Evolutionary conservation across 1,140 invertebrate species (phyloP).

Genomic region (Drosophila kikkawai): DNA sequence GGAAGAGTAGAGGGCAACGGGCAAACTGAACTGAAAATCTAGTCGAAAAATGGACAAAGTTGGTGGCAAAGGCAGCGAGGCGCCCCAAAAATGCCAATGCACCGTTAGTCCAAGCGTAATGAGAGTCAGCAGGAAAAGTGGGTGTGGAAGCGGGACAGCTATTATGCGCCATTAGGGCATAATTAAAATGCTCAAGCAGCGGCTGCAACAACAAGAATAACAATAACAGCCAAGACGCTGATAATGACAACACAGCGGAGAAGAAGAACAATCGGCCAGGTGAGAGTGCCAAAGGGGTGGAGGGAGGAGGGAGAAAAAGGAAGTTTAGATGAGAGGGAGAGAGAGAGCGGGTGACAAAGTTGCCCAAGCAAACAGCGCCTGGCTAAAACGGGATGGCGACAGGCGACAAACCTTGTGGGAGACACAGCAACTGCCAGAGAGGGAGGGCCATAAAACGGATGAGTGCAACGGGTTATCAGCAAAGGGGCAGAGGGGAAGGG

Average conservation of each 20-base stretch:
- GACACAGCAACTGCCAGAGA: slow-evolving; percentile 1
- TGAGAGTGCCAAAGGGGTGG: not conserved
- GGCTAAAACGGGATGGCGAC: not conserved
- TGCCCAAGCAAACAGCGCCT: slow-evolving; percentile 31
- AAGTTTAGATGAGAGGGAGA: not conserved
- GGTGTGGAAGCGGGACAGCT: slow-evolving; percentile 44
- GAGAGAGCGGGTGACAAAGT: slow-evolving; percentile 43
- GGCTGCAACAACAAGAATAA: slow-evolving; percentile 26
- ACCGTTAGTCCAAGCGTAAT: slow-evolving; percentile 50
- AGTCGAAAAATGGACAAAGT: slow-evolving; percentile 68
- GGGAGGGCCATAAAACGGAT: slow-evolving; percentile 3
- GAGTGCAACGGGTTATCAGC: not conserved
- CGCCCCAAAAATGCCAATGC: slow-evolving; percentile 50
- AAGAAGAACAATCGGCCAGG: slow-evolving; percentile 9
- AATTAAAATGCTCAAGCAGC: slow-evolving; percentile 82
- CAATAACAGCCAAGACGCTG: slow-evolving; percentile 44
- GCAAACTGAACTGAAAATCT: slow-evolving; percentile 33
- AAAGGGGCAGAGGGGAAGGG: not conserved
- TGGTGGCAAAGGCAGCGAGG: slow-evolving; percentile 16
- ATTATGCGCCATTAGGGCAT: slow-evolving; percentile 84
- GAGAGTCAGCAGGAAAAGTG: slow-evolving; percentile 13
- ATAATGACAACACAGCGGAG: slow-evolving; percentile 52
- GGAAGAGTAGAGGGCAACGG: not conserved
- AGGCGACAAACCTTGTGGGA: slow-evolving; percentile 1
- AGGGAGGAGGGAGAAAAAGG: not conserved